Base-by-base conservation (phyloP, 2,797 vertebrate species). In the Decapterus maruadsi region DNA sequence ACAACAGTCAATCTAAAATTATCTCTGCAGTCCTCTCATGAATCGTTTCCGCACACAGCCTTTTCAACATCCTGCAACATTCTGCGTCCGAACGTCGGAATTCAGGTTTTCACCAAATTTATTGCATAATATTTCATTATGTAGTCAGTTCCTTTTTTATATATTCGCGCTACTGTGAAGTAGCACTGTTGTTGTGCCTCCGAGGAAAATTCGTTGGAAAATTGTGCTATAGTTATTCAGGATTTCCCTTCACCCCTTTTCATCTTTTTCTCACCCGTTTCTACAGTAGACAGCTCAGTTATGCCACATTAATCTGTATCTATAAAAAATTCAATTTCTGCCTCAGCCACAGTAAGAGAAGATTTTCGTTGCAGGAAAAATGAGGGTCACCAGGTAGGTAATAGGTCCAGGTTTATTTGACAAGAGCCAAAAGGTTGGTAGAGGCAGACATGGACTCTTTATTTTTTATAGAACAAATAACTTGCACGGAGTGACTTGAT, bases 181-280 rank as follows among this genome's bases (percentile, higher is more conserved):
- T 26, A 75, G 64, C 64, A 31, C 20, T 72, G 46, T 67, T 73
- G 38, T 72, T 77, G 26, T 61, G 53, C 70, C 72, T 43, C 50
- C 12, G 2, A 77, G 78, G 70, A 56, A 4, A 68, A 67, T 58
- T 69, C 46, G 62, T 77, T 66, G 43, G 51, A 69, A 78, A 78
- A 68, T 82, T 77, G 51, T 75, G 51, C 56, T 61, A 63, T 72
- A 72, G 70, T 84, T 88, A 72, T 72, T 66, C 71, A 86, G 84
- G 78, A 74, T 85, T 87, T 84, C 75, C 80, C 66, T 74, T 62
- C 54, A 34, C 71, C 78, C 34, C 59, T 82, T 88, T 81, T 88
- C 65, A 85, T 87, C 68, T 80, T 73, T 70, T 53, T 34, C 50
- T 71, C 51, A 22, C 40, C 54, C 53, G 2, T 11, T 77, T 63